A percentile compares a stretch with the other conserved stretches of the same genome.
phyloP scores from a whole-genome alignment of 1,140 invertebrate species.

The Caerostris extrusa region DNA sequence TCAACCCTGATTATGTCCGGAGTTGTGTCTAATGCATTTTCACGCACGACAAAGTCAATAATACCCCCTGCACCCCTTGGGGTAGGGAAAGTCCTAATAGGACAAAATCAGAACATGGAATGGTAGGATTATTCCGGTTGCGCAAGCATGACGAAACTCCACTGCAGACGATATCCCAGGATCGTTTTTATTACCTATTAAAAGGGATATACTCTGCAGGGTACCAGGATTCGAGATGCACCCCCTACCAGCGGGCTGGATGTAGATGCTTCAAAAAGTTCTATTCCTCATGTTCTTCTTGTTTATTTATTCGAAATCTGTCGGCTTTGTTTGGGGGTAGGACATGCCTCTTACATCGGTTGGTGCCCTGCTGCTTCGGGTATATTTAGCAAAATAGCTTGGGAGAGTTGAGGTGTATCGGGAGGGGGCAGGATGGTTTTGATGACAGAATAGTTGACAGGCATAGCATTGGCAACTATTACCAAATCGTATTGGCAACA shows the following conservation, averaged over 20 bases:
- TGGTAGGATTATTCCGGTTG: slow-evolving; percentile 63
- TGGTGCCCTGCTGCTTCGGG: neutral
- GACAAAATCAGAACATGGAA: slow-evolving; percentile 44
- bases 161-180: slow-evolving; percentile 19
- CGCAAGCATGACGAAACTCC: slow-evolving; percentile 58
- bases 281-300: slow-evolving; percentile 27
- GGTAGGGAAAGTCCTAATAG: neutral
- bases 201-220: slow-evolving; percentile 52
- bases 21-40: slow-evolving; percentile 61
- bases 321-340: slow-evolving; percentile 15
- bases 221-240: slow-evolving; percentile 18
- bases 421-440: neutral
- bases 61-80: slow-evolving; percentile 16
- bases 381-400: slow-evolving; percentile 30
- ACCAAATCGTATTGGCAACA: neutral
- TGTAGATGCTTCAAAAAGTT: slow-evolving; percentile 30
- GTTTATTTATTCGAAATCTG: slow-evolving; percentile 29
- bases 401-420: neutral
- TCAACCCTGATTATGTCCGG: neutral
- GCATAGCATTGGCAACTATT: neutral
- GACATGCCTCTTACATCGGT: slow-evolving; percentile 45
- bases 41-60: slow-evolving; percentile 62
- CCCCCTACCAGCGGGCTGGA: slow-evolving; percentile 17
- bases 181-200: slow-evolving; percentile 73
- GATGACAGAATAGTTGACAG: neutral